Evolutionary conservation across 2,113 vertebrate species (phyloP).

Genomic region (Pavo muticus): DNA sequence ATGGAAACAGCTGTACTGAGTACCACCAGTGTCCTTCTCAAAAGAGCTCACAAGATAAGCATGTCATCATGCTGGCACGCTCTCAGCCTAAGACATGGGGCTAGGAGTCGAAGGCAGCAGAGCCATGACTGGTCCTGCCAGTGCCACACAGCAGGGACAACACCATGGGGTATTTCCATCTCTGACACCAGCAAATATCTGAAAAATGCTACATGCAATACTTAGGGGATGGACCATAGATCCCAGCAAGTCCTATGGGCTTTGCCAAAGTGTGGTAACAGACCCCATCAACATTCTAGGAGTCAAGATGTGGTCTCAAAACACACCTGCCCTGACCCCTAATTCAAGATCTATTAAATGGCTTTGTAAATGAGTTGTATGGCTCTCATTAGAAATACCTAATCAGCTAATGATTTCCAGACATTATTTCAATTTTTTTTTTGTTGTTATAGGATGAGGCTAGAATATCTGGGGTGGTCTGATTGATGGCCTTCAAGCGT

Average conservation of each 20-base stretch:
- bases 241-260: neutral
- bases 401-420: neutral
- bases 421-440: neutral
- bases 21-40: neutral
- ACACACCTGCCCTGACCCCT: neutral
- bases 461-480: neutral
- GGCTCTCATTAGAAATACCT: neutral
- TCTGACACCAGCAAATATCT: neutral
- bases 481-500: neutral
- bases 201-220: neutral
- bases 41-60: neutral
- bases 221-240: neutral
- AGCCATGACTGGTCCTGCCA: neutral
- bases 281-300: neutral
- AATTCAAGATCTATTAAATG: neutral
- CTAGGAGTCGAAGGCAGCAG: neutral
- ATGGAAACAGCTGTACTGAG: neutral
- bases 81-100: fast-evolving
- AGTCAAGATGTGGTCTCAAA: neutral
- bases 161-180: neutral
- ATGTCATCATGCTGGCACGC: fast-evolving
- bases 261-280: neutral
- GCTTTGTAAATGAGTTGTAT: neutral
- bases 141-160: neutral
- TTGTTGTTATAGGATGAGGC: neutral